phyloP scores from a whole-genome alignment of 2,113 vertebrate species.

The Macrotus californicus region DNA sequence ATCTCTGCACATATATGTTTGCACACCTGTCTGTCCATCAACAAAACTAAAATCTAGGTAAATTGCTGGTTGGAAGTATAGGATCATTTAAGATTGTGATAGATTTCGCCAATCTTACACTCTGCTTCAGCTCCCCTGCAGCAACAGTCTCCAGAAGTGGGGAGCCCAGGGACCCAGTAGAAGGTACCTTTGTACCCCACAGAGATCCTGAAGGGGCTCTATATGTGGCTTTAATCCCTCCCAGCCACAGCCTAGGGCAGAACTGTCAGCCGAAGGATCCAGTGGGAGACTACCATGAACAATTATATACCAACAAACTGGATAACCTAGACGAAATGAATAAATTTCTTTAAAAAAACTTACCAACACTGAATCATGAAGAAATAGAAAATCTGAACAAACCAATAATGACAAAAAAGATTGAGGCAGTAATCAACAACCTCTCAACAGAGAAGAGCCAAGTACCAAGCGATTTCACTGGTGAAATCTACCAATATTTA shows the following conservation, averaged over 20 bases:
- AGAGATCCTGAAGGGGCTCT: background rate
- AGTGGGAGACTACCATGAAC: background rate
- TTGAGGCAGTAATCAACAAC: background rate
- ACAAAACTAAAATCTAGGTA: background rate
- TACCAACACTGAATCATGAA: background rate
- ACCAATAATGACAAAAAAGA: background rate
- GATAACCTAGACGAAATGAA: background rate
- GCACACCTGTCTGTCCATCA: background rate
- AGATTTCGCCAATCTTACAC: background rate
- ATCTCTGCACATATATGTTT: background rate
- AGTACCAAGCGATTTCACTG: background rate
- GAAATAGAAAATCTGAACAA: background rate
- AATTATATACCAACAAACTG: background rate
- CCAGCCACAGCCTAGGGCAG: background rate
- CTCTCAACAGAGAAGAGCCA: background rate
- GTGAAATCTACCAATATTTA: background rate
- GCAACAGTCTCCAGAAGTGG: background rate
- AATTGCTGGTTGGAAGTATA: background rate
- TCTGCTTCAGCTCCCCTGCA: background rate
- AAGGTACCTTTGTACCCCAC: background rate
- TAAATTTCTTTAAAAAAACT: background rate
- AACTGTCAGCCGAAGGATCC: background rate
- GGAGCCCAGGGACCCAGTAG: background rate
- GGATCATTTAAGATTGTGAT: background rate
- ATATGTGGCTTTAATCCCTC: too few species aligned